Conservation (phyloP, 2,113 vertebrate species). For the Lepus timidus region DNA sequence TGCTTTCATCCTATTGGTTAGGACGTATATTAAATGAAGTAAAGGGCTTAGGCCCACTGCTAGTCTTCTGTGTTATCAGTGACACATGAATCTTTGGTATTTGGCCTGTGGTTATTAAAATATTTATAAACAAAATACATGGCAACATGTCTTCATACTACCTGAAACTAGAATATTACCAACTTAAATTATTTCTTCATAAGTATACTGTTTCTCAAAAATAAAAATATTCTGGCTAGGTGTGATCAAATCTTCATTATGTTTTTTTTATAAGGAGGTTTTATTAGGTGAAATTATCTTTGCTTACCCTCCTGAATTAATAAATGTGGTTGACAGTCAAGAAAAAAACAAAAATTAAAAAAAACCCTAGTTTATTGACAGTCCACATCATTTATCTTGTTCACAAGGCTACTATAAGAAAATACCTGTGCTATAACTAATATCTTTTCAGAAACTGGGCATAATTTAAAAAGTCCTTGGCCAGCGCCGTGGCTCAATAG, state of each 20-base stretch:
- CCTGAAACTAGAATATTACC: constrained; percentile 14
- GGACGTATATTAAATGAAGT: neutral
- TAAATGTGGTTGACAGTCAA: constrained; percentile 82
- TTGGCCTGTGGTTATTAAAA: constrained; percentile 18
- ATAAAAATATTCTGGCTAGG: constrained; percentile 5
- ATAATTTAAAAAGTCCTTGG: neutral
- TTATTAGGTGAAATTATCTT: constrained; percentile 88
- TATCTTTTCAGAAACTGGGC: neutral
- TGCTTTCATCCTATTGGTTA: neutral
- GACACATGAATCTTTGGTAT: neutral
- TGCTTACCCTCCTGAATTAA: constrained; percentile 85
- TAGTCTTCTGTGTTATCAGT: neutral
- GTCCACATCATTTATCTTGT: constrained; percentile 9
- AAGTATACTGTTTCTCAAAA: constrained; percentile 55
- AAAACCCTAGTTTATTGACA: neutral
- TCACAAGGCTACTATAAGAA: neutral
- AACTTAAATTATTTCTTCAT: constrained; percentile 37
- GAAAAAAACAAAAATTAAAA: neutral
- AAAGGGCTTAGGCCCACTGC: neutral
- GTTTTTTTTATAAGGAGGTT: constrained; percentile 77
- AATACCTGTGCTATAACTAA: neutral
- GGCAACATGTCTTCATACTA: neutral
- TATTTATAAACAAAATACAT: constrained; percentile 53
- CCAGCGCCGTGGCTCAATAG: neutral
- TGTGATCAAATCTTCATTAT: constrained; percentile 77